These are phyloP conservation scores for Caenorhabditis elegans DNA, from an alignment of 1,140 invertebrate genomes.

Conservation along the genomic window DNA sequence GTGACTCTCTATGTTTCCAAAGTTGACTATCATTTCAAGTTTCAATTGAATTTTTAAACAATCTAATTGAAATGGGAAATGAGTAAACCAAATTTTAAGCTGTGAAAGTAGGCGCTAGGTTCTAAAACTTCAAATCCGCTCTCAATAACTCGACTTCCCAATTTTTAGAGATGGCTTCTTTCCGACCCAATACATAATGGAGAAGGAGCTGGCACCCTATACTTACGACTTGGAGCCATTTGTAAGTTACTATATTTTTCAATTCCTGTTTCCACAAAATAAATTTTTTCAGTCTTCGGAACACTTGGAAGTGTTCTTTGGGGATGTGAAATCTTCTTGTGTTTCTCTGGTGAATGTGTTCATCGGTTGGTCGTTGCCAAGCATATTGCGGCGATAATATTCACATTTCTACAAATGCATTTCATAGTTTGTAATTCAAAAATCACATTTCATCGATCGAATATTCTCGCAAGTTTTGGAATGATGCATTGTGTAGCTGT, in stretches of 20 bases:
- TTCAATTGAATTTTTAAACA: too few species aligned
- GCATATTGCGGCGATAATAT: conserved; percentile 55
- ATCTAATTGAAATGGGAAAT: too few species aligned
- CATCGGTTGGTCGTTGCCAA: conserved; percentile 37
- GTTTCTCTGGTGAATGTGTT: conserved; percentile 48
- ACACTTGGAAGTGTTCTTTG: conserved; percentile 63
- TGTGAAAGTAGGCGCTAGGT: too few species aligned
- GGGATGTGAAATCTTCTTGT: conserved; percentile 64
- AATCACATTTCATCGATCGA: conserved; percentile 38
- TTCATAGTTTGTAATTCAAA: conserved; percentile 66
- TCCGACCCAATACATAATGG: conserved; percentile 44
- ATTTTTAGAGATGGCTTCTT: conserved; percentile 40
- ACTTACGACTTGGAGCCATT: conserved; percentile 59
- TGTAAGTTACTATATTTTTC: conserved; percentile 30
- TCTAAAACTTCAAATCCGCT: too few species aligned
- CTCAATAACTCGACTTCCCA: too few species aligned
- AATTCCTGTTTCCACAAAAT: not conserved
- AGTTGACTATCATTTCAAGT: too few species aligned
- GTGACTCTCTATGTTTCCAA: too few species aligned
- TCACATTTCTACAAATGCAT: conserved; percentile 66
- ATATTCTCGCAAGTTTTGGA: conserved; percentile 56
- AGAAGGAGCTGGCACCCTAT: conserved; percentile 59
- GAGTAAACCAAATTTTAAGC: too few species aligned
- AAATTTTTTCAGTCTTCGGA: conserved; percentile 62
- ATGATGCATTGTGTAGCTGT: conserved; percentile 65